Base-by-base conservation (phyloP, 2,797 vertebrate genomes). In the Lagodon rhomboides region DNA sequence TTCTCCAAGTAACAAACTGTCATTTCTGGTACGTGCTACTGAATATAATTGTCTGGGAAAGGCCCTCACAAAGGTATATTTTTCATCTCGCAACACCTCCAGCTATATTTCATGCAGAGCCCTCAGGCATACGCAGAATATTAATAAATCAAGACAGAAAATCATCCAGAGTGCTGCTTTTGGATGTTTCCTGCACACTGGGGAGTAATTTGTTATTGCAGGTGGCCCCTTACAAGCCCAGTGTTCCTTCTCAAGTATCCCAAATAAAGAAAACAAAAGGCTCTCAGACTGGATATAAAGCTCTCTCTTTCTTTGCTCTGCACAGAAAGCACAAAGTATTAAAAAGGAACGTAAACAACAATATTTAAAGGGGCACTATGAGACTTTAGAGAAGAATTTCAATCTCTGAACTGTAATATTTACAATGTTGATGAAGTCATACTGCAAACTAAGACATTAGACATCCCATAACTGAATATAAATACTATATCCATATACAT, bases 131-230 rank as follows among this genome's bases (percentile, higher is more conserved):
- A 79, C 79, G 84, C 69, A 70, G 75, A 82, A 80, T 86, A 88
- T 86, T 80, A 90, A 93, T 91, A 92, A 89, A 93, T 92, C 82
- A 84, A 66, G 53, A 84, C 25, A 78, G 81, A 75, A 75, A 88
- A 80, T 83, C 80, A 87, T 69, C 77, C 60, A 44, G 41, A 77
- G 75, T 73, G 80, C 77, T 87, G 85, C 81, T 91, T 85, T 86
- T 91, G 81, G 90, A 89, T 90, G 85, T 84, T 91, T 90, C 88
- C 82, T 82, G 44, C 75, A 79, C 91, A 78, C 88, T 66, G 53
- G 91, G 87, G 91, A 93, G 90, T 88, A 4, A 90, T 90, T 80
- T 92, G 87, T 91, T 94, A 84, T 92, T 89, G 85, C 91, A 93
- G 90, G 90, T 93, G 90, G 90, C 78, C 75, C 43, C 75, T 83